Conservation (phyloP, 2,113 vertebrate genomes). For the Rhinopithecus roxellana region DNA sequence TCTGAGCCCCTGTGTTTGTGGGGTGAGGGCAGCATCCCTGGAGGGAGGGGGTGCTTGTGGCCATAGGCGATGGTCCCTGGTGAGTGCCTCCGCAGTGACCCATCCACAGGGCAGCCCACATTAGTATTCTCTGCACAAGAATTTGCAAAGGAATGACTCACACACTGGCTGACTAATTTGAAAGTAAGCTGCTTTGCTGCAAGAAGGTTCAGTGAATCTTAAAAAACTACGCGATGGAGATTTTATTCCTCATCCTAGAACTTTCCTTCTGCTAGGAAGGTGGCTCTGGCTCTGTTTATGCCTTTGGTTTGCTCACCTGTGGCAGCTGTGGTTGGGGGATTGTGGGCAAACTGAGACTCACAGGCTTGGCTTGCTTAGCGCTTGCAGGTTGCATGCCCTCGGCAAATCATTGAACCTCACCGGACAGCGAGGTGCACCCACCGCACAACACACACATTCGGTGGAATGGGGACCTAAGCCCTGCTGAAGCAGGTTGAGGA, state of each 20-base stretch:
- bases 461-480: rapidly evolving
- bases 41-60: background rate
- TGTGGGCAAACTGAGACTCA: background rate
- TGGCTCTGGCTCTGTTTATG: background rate
- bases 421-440: background rate
- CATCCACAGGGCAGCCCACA: background rate
- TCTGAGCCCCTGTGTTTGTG: background rate
- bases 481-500: background rate
- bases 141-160: conserved; percentile 60
- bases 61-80: rapidly evolving
- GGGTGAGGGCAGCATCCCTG: background rate
- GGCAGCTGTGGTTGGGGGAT: rapidly evolving
- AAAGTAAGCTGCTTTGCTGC: conserved; percentile 58
- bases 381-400: background rate
- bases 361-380: background rate
- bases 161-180: conserved; percentile 64
- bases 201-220: conserved; percentile 67
- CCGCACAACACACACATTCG: rapidly evolving
- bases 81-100: background rate
- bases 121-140: conserved; percentile 44
- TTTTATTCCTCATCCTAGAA: conserved; percentile 42
- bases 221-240: conserved; percentile 15
- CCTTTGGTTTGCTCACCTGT: background rate
- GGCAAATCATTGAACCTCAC: background rate
- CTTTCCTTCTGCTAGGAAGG: conserved; percentile 26